These are phyloP conservation scores for Benitochromis conjunctus DNA, from an alignment of 2,113 vertebrate genomes.

Conservation along the genomic window DNA sequence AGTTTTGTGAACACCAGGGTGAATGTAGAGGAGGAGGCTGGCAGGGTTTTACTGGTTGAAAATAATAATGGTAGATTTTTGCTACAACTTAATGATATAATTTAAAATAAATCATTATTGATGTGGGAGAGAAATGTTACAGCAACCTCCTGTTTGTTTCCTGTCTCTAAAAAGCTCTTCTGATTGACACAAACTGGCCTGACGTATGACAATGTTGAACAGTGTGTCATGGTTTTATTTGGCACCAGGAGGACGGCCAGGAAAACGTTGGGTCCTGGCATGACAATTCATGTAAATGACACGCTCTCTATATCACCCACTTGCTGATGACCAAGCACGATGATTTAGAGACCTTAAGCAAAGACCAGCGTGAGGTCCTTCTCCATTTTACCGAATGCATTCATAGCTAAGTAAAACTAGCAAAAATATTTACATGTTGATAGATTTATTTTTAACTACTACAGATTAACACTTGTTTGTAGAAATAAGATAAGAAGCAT, in stretches of 20 bases:
- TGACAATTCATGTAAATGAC: background rate
- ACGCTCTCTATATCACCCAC: rapidly evolving
- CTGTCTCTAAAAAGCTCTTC: background rate
- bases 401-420: background rate
- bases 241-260: background rate
- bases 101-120: background rate
- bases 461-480: background rate
- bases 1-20: background rate
- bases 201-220: background rate
- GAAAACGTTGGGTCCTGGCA: background rate
- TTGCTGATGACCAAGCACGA: background rate
- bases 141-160: background rate
- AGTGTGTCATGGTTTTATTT: background rate
- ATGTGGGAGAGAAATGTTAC: background rate
- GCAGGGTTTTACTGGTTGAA: background rate
- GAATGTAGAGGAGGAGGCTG: background rate
- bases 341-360: background rate
- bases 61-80: background rate
- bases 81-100: background rate
- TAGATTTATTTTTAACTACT: background rate
- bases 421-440: background rate
- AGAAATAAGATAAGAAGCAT: background rate
- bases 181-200: background rate
- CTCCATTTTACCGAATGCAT: background rate
- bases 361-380: background rate